These are phyloP conservation scores for Pipistrellus pygmaeus DNA, from an alignment of 2,797 vertebrate species.

Conservation along the genomic window DNA sequence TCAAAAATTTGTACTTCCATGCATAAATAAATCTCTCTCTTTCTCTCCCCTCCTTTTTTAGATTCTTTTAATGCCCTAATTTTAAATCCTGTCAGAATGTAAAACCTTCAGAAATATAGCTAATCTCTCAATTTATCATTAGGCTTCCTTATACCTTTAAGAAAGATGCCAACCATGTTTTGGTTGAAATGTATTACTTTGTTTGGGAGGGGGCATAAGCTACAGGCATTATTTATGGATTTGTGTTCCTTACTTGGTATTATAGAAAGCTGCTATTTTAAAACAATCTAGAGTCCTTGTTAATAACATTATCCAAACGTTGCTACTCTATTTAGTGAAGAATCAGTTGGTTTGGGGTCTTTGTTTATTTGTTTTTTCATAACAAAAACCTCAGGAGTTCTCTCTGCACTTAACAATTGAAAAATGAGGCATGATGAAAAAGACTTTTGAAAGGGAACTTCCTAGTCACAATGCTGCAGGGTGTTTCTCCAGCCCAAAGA, in stretches of 20 bases:
- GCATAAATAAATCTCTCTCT: neutral
- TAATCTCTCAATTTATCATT: neutral
- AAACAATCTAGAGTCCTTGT: neutral
- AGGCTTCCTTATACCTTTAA: neutral
- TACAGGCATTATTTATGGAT: neutral
- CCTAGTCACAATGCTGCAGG: neutral
- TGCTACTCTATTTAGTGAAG: neutral
- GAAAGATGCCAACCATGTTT: neutral
- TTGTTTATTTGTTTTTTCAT: neutral
- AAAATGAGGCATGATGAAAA: neutral
- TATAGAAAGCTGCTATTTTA: neutral
- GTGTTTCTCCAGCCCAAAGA: neutral
- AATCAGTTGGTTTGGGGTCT: neutral
- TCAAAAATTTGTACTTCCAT: neutral
- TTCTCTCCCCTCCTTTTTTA: too few species aligned
- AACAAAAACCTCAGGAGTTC: constrained; percentile 21
- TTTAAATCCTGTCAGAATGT: neutral
- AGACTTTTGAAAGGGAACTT: neutral
- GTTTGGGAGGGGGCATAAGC: neutral
- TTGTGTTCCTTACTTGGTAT: neutral
- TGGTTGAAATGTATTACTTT: neutral
- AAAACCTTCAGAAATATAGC: neutral
- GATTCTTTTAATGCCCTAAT: neutral
- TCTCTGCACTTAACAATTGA: neutral
- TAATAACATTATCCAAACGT: neutral